These are phyloP conservation scores for Verasper variegatus DNA, from an alignment of 2,113 vertebrate species.

Conservation along the genomic window DNA sequence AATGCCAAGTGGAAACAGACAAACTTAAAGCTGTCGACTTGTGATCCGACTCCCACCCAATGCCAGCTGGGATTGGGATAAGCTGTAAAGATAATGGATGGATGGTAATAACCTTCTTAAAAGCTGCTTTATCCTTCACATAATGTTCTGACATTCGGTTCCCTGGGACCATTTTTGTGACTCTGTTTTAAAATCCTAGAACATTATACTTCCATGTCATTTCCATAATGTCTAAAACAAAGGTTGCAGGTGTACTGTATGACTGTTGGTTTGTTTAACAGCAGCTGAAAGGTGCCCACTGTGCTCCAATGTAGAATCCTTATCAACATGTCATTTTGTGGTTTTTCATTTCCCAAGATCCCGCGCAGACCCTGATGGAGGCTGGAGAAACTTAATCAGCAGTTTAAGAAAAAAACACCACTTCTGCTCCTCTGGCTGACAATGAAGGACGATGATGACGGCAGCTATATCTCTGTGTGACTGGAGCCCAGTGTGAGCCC, in stretches of 20 bases:
- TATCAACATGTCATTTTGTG: slow-evolving; percentile 70
- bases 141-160: background rate
- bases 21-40: no score
- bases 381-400: slow-evolving; percentile 71
- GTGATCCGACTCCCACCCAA: no score
- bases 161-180: no score
- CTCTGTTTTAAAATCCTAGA: slow-evolving; percentile 7
- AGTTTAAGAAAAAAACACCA: slow-evolving; percentile 66
- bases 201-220: background rate
- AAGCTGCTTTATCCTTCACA: background rate
- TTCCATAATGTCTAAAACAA: slow-evolving; percentile 27
- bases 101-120: background rate
- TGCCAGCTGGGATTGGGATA: background rate
- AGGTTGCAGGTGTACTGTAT: slow-evolving; percentile 31
- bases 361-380: slow-evolving; percentile 42
- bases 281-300: slow-evolving; percentile 65
- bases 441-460: slow-evolving; percentile 70
- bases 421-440: slow-evolving; percentile 63
- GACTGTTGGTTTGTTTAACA: slow-evolving; percentile 39
- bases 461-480: slow-evolving; percentile 51
- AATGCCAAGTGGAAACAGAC: no score
- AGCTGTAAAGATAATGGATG: background rate
- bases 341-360: slow-evolving; percentile 62
- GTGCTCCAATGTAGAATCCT: slow-evolving; percentile 55
- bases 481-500: slow-evolving; percentile 54